These are phyloP conservation scores for Bombus picipes DNA, from an alignment of 1,140 invertebrate genomes.

Conservation along the genomic window DNA sequence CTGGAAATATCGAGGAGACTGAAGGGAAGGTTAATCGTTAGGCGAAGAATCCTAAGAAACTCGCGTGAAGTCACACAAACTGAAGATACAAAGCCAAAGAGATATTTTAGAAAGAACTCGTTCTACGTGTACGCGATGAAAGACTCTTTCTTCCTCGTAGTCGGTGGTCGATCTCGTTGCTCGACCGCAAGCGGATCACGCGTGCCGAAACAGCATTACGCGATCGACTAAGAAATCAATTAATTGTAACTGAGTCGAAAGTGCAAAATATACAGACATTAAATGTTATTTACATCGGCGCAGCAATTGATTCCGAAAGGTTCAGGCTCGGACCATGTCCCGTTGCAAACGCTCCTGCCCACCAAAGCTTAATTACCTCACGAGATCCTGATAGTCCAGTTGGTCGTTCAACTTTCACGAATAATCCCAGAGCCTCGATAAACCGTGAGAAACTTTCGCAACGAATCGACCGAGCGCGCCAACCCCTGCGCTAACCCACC, in stretches of 20 bases:
- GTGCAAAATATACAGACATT: constrained; percentile 78
- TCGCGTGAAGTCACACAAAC: too few relatives aligned
- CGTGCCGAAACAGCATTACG: constrained; percentile 15
- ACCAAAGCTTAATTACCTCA: not conserved
- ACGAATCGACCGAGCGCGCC: not conserved
- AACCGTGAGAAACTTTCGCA: not conserved
- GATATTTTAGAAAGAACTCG: constrained; percentile 14
- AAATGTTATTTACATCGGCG: constrained; percentile 70
- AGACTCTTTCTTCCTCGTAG: not conserved
- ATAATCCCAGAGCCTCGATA: too few relatives aligned
- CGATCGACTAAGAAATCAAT: constrained; percentile 64
- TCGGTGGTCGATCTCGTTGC: constrained; percentile 9
- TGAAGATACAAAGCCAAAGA: not conserved
- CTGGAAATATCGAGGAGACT: not conserved
- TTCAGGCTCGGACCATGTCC: not conserved
- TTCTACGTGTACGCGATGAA: not conserved
- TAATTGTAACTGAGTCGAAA: constrained; percentile 75
- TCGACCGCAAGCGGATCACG: constrained; percentile 28
- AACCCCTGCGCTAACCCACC: too few relatives aligned
- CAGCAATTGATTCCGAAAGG: constrained; percentile 21
- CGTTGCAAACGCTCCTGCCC: too few relatives aligned
- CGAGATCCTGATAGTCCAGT: too few relatives aligned
- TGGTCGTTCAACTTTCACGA: too few relatives aligned
- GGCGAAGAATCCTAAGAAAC: too few relatives aligned
- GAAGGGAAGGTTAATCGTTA: too few relatives aligned